Base-by-base conservation (phyloP, 64 coral and sea anemone species). In the Porites australiensis region DNA sequence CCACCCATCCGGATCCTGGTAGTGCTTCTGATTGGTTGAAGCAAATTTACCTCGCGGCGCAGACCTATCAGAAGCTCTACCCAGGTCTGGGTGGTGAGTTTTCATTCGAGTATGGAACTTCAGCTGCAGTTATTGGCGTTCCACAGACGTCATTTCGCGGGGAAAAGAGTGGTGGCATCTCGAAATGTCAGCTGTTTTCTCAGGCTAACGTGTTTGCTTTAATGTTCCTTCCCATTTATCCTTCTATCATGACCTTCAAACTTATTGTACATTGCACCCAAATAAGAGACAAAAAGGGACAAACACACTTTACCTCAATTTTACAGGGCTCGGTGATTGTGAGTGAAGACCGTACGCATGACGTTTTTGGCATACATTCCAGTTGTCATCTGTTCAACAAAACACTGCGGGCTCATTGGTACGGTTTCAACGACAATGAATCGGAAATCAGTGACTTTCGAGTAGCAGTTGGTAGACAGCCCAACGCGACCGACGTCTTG, bases 401-500 rank as follows among this genome's bases (percentile, higher is more conserved):
- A 15, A 89, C 86, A 54, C 19, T 94, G 66, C 92, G 92, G 57
- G 86, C 75, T 83, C 79, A 89, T 55, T 94, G 92, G 91, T 53
- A 76, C 64, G 67, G 92, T 54, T 94, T 94, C 75, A 78, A 89
- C 50, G 92, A 94, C 68, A 53, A 85, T n/a, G 88, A 90, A 86
- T 90, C 88, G 43, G 88, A 74, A 23, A 90, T 95, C 51, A 77
- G 48, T 10, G 88, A 88, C 51, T 95, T 95, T 45, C 58, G 72
- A 14, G 37, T 95, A 59, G 93, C 77, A 16, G 72, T 90, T 10
- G 93, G 93, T 13, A 95, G 55, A 70, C 73, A 79, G 43, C 93
- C 88, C 6, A 77, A 90, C 13, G 16, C 83, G 50, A 76, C 53
- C 16, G 70, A 95, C 63, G 85, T 95, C 62, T 82, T 15, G 8